Evolutionary conservation across 2,888 invertebrate species (phyloP), one percentile per base, ranked within the genome.

Genomic region (Mycalesis mineus): DNA sequence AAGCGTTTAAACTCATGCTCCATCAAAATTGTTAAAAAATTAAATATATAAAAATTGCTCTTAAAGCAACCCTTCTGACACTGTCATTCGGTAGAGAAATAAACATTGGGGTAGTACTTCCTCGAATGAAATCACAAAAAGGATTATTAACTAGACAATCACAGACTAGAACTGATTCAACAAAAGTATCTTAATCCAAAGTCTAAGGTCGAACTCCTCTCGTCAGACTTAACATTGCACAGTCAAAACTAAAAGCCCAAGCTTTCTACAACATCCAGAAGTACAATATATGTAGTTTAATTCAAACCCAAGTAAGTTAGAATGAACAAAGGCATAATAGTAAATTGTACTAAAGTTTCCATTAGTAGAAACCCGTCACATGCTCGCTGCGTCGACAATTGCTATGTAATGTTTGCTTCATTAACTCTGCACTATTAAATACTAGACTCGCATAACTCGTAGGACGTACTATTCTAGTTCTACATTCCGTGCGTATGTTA

Each of bases 291-390:
- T 8, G 17, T 45, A 33, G 33, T 31, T 33, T 48, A 41, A 55
- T 41, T 45, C 9, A 8, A 13, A 8, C 44, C 29, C 44, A 29
- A 45, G 14, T 6, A 13, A n/a, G 28, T 22, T 29, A 28, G 7
- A 7, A 6, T 13, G 7, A 29, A 29, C 45, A 45, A 45, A 29
- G 48, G 22, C 22, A 36, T 48, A 48, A 13, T 48, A 36, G 36
- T 48, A 48, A 48, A 48, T 48, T 48, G 36, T 36, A 36, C 36
- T 48, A 48, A 47, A 48, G 48, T 48, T 48, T 48, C 48, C 48
- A 48, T 48, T 36, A 31, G n/a, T 36, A 31, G n/a, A 22, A 48
- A 48, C 36, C 15, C 48, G 48, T 31, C 29, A 45, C 29, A 7
- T 14, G n/a, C 48, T 33, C 17, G 22, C 36, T 36, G 11, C 15